Base-by-base conservation (phyloP, 2,888 invertebrate species). In the Chouioia cunea region DNA sequence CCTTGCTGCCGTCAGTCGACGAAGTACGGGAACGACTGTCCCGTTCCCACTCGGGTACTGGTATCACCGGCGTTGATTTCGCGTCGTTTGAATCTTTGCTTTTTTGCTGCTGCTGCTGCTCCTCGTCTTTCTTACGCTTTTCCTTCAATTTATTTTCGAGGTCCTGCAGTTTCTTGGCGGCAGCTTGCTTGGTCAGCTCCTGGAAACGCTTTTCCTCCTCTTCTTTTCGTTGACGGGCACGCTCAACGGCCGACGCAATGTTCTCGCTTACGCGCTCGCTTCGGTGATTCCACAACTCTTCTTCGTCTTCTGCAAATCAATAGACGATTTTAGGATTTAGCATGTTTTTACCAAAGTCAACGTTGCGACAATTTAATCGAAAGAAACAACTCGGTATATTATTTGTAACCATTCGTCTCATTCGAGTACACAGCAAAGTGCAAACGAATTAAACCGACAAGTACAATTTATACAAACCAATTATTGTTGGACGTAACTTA, bases 191-290 rank as follows among this genome's bases (percentile, higher is more conserved):
- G 77, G 90, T 91, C 15, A 88, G 88, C 79, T 92, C 91, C 78
- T 89, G 88, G 78, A 89, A 92, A 52, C 93, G 89, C 74, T 95
- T 92, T 80, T 96, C 96, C 81, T 96, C 96, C 80, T 96, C 95
- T 80, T 96, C 95, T 78, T 95, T 93, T 36, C 94, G 90, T 81
- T 93, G 93, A 66, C 93, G 91, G 0, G 95, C 96, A 36, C 95
- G 89, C 77, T 94, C 95, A 16, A 95, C 93, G 0, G 93, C 93
- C 68, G 91, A 90, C 12, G 92, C 92, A 59, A 95, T 91, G 80
- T 92, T 92, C 78, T 92, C 90, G 81, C 87, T 88, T 14, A 92
- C 91, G 74, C 92, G 91, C 74, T 91, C 90, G 70, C 90, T 88
- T 62, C 91, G 88, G 80, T 92, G 91, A n/a, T 90, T 89, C 91